Evolutionary conservation across 2,113 vertebrate genomes (phyloP).

Genomic region (Austrofundulus limnaeus): DNA sequence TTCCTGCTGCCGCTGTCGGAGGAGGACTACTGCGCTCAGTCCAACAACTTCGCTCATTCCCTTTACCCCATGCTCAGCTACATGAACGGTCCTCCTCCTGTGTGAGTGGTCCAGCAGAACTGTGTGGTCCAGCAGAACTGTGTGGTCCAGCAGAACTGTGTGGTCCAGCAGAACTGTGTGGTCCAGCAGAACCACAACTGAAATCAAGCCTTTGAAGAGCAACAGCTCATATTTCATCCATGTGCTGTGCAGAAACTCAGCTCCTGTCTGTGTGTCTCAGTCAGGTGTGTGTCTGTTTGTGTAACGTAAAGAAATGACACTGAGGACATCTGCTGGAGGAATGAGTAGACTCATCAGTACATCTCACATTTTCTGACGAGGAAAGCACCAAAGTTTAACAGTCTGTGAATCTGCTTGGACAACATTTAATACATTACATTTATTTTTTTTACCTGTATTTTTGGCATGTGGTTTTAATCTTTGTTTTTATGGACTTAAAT

Average conservation of each 20-base stretch:
- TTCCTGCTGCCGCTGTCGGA: constrained; percentile 89
- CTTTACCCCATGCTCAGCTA: constrained; percentile 95
- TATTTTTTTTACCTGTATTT: constrained; percentile 85
- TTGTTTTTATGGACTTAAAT: constrained; percentile 77
- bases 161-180: no score
- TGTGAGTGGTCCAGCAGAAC: constrained; percentile 66
- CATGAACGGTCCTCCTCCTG: constrained; percentile 92
- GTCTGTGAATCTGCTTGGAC: constrained; percentile 72
- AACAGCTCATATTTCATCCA: constrained; percentile 39
- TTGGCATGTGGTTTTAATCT: constrained; percentile 84
- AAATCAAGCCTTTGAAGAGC: constrained; percentile 11
- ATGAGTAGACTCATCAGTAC: constrained; percentile 15
- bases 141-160: no score
- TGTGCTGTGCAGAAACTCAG: constrained; percentile 38
- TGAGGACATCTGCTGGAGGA: constrained; percentile 37
- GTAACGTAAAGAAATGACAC: constrained; percentile 4
- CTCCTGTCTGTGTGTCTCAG: constrained; percentile 36
- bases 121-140: constrained; percentile 15
- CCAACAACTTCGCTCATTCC: constrained; percentile 93
- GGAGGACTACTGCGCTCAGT: constrained; percentile 90
- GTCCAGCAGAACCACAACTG: no score
- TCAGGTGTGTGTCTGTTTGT: no score
- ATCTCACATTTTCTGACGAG: constrained; percentile 41
- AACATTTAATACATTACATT: constrained; percentile 81
- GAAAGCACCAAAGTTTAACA: constrained; percentile 67